A percentile compares a stretch with the other conserved stretches of the same genome.
Conservation (phyloP, 2,888 invertebrate genomes). For the Hylaea fasciaria region DNA sequence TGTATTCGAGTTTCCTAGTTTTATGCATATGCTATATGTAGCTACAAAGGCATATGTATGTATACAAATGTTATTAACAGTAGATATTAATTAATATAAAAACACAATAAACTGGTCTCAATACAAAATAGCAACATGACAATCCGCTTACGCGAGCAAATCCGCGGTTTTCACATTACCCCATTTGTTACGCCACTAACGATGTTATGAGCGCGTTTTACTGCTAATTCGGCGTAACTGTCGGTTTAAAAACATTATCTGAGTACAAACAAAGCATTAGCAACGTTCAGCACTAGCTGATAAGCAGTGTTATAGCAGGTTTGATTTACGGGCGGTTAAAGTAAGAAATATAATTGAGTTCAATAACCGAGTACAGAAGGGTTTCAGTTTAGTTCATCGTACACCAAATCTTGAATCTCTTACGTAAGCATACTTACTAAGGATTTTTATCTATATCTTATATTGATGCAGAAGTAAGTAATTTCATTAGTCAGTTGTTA, state of each 20-base stretch:
- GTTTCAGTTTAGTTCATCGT: no score
- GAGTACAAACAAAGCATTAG: constrained; percentile 30
- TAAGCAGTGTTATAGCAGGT: constrained; percentile 4
- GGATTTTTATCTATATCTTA: no score
- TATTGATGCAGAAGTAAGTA: no score
- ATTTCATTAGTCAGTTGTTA: no score
- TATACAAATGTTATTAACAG: no score
- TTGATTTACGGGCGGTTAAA: constrained; percentile 1
- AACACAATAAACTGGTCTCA: not conserved
- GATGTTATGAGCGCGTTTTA: constrained; percentile 56
- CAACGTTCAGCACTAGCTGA: constrained; percentile 21
- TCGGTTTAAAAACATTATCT: constrained; percentile 40
- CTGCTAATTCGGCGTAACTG: constrained; percentile 49
- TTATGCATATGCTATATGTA: no score
- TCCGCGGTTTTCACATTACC: constrained; percentile 62
- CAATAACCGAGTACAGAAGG: no score
- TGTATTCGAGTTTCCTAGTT: no score
- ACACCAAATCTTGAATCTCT: no score
- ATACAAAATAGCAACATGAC: constrained; percentile 44
- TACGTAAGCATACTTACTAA: no score
- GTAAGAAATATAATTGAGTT: not conserved
- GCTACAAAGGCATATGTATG: no score
- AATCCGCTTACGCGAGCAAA: constrained; percentile 58
- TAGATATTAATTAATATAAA: not conserved
- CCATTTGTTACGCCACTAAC: constrained; percentile 59